Evolutionary conservation across 2,113 vertebrate species (phyloP).

Genomic region (Nesoenas mayeri): DNA sequence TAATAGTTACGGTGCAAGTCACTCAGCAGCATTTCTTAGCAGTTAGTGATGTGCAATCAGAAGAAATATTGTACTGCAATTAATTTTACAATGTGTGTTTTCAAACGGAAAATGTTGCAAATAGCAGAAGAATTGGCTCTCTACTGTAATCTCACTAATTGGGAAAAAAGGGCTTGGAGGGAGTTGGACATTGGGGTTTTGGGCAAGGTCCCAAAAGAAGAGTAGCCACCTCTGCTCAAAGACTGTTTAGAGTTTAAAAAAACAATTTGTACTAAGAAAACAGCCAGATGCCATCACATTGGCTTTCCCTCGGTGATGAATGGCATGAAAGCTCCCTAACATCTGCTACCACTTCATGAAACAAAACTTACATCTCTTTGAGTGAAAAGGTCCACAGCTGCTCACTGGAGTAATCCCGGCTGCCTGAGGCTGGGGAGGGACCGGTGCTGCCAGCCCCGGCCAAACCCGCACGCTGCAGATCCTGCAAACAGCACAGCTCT

Average conservation of each 20-base stretch:
- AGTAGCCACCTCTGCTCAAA: neutral
- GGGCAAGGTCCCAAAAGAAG: neutral
- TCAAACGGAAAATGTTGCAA: neutral
- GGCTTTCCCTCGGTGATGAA: neutral
- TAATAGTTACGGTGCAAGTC: neutral
- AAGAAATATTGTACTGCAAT: neutral
- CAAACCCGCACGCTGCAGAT: neutral
- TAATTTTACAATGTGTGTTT: conserved; percentile 2
- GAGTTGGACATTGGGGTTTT: neutral
- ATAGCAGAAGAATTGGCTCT: neutral
- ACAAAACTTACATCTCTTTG: conserved; percentile 49
- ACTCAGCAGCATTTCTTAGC: neutral
- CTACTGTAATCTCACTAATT: neutral
- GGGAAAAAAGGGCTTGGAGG: neutral
- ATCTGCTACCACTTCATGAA: conserved; percentile 61
- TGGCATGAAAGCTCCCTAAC: conserved; percentile 36
- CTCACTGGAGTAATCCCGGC: neutral
- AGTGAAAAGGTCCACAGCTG: conserved; percentile 26
- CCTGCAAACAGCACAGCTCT: neutral
- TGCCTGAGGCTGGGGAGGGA: conserved; percentile 3
- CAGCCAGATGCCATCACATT: conserved; percentile 28
- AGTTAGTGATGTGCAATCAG: neutral
- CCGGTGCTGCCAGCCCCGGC: neutral
- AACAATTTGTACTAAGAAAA: conserved; percentile 16
- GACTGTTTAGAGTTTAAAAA: neutral